These are phyloP conservation scores for Delphinapterus leucas DNA, from an alignment of 2,113 vertebrate genomes.

Conservation along the genomic window DNA sequence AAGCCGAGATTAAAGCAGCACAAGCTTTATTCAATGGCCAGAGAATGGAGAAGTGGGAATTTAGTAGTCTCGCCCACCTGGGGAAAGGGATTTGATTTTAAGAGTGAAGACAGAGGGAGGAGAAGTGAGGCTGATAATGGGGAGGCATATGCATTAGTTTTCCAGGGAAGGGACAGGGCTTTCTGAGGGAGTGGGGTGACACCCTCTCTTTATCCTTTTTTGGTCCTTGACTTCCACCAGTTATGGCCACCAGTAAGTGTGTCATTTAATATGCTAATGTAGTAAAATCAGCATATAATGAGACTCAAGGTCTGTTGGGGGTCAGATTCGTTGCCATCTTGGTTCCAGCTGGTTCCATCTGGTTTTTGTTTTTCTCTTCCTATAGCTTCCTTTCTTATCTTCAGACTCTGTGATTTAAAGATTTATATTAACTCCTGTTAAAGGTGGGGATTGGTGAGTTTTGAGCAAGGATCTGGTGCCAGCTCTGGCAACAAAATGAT, in stretches of 20 bases:
- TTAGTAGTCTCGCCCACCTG: no score
- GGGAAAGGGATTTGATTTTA: neutral
- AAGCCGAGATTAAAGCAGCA: neutral
- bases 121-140: neutral
- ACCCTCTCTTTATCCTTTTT: neutral
- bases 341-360: neutral
- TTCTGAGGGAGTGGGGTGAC: neutral
- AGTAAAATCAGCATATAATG: neutral
- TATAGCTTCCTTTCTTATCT: neutral
- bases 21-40: neutral
- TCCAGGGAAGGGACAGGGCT: neutral
- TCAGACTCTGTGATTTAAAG: neutral
- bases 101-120: neutral
- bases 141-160: neutral
- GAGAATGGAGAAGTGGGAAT: neutral
- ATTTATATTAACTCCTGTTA: neutral
- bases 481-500: neutral
- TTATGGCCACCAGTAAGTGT: rapidly evolving
- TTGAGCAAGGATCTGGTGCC: neutral
- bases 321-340: neutral
- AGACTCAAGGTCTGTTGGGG: neutral
- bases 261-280: neutral
- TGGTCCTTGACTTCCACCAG: neutral
- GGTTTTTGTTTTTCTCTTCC: neutral
- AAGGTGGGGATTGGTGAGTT: neutral